Conservation (phyloP, 37 sponge, comb jelly and placozoan species). For the Ephydatia muelleri region DNA sequence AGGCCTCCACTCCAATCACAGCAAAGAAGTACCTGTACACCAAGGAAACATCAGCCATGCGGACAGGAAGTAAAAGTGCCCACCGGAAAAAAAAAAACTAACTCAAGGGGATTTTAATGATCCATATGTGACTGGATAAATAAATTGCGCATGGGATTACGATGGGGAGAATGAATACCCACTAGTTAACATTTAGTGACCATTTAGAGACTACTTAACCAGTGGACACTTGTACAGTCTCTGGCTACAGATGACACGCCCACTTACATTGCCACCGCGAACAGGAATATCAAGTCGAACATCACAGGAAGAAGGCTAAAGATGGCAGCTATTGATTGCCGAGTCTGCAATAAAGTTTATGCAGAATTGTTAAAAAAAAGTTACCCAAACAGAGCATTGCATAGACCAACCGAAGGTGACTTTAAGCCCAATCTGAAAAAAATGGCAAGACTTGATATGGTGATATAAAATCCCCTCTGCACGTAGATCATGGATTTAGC, state of each 20-base stretch:
- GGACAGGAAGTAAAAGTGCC: too few relatives aligned
- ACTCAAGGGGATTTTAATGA: neutral
- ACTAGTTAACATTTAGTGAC: too few relatives aligned
- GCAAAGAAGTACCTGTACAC: conserved; percentile 53
- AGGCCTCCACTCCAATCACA: conserved; percentile 71
- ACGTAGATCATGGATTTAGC: neutral
- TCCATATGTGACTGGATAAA: neutral
- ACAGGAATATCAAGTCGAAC: conserved; percentile 40
- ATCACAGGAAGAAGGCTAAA: conserved; percentile 40
- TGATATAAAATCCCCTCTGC: conserved; percentile 13
- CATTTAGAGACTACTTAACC: too few relatives aligned
- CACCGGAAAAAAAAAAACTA: neutral
- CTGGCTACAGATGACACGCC: too few relatives aligned
- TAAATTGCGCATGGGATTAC: too few relatives aligned
- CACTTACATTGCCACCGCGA: conserved; percentile 35
- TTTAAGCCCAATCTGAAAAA: conserved; percentile 39
- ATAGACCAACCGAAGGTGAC: conserved; percentile 33
- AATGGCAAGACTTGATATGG: conserved; percentile 38
- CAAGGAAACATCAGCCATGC: neutral
- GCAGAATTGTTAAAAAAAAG: neutral
- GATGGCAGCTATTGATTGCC: conserved; percentile 2
- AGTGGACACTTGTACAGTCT: too few relatives aligned
- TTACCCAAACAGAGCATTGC: neutral
- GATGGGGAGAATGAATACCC: too few relatives aligned
- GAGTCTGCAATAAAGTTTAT: neutral